Percentiles rank a stretch among this genome's conserved stretches.
Evolutionary conservation across 2,113 vertebrate genomes (phyloP).

Genomic region (Perca schrenkii): DNA sequence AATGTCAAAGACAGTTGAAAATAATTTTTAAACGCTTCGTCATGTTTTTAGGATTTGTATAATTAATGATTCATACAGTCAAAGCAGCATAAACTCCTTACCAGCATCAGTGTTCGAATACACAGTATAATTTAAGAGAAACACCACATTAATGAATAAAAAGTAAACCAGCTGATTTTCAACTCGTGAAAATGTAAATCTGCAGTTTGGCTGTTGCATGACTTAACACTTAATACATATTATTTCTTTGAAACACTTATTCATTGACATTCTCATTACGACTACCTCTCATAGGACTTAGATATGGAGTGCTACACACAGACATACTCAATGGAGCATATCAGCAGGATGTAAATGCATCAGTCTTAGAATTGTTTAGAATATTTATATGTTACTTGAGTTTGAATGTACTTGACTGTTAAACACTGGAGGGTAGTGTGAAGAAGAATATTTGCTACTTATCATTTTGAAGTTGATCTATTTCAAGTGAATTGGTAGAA

Average conservation of each 20-base stretch:
- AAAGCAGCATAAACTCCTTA: not conserved
- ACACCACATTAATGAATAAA: not conserved
- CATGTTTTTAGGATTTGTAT: not conserved
- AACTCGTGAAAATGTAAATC: conserved; percentile 6
- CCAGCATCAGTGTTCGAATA: conserved; percentile 14
- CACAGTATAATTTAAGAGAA: conserved; percentile 13
- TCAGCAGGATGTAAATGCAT: conserved; percentile 43
- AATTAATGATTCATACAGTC: not conserved
- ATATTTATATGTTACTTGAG: not conserved
- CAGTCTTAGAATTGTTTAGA: not conserved
- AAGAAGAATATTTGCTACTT: conserved; percentile 24
- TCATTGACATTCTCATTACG: conserved; percentile 28
- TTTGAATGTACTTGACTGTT: conserved; percentile 60
- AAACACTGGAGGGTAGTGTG: conserved; percentile 23
- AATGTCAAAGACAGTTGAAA: not conserved
- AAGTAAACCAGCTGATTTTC: conserved; percentile 25
- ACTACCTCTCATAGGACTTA: conserved; percentile 63
- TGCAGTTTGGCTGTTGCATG: conserved; percentile 4
- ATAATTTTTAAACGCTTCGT: not conserved
- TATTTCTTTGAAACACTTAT: conserved; percentile 18
- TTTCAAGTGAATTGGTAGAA: conserved; percentile 36
- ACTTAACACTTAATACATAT: not conserved
- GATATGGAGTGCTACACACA: conserved; percentile 15
- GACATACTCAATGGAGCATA: conserved; percentile 28
- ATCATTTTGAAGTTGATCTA: conserved; percentile 34